Evolutionary conservation across 2,113 vertebrate species (phyloP), one percentile per base, ranked within the genome.

Genomic region (Gasterosteus aculeatus): DNA sequence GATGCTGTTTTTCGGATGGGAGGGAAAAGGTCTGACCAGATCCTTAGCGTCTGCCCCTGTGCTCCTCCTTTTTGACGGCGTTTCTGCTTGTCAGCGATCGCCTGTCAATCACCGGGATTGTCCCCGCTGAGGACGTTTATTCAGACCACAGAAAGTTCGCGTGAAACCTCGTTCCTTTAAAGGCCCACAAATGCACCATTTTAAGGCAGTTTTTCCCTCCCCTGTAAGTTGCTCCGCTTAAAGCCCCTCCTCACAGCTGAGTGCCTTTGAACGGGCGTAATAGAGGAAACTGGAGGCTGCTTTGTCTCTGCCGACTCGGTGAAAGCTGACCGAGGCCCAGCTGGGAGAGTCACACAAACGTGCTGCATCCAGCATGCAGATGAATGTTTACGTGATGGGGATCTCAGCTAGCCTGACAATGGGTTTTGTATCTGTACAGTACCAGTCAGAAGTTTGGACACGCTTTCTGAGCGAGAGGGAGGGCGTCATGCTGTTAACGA

Each of bases 401-500:
- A 78, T 62, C 78, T 86, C 59, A 29, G 71, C 56, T 67, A 16
- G 53, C 7, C 46, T 72, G 66, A 5, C 35, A 33, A 38, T 61
- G 15, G 33, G 6, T 49, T 67, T 60, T 69, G 33, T 83, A 10
- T 60, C 51, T 38, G 35, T 38, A 7, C 35, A 6, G 35, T 38
- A 7, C 35, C 35, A 38, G 35, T 38, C 35, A 7, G 6, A 38
- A 38, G 35, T 38, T 38, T 38, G 35, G 35, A 38, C 5, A 38
- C 35, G 35, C 35, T 7, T 38, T 38, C 35, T 38, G 5, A 75
- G 68, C 71, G 66, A 75, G 78, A 87, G 11, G 58, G 78, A 85
- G 75, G 72, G 77, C 88, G 84, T 91, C 91, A 91, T 85, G 90
- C 75, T 87, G 87, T 90, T 93, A 92, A 92, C 89, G 93, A 95